Conservation (phyloP, 2,888 invertebrate genomes). For the Syrphus vitripennis region DNA sequence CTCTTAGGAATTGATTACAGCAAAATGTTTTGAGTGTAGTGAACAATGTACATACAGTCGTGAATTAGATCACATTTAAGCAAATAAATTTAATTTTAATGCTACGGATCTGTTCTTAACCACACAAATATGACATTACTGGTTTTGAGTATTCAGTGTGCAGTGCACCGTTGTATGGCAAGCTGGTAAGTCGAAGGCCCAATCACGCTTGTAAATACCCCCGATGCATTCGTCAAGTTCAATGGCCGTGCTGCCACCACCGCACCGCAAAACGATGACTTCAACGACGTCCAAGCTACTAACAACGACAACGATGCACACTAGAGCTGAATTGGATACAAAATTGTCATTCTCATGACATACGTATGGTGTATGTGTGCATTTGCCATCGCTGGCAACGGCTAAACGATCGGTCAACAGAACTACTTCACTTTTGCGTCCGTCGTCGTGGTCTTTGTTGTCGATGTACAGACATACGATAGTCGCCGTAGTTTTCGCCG, state of each 20-base stretch:
- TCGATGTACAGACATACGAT: constrained; percentile 26
- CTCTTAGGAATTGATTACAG: no score
- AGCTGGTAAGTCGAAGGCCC: constrained; percentile 8
- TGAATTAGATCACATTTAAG: no score
- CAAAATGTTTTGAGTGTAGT: no score
- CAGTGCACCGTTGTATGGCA: not conserved
- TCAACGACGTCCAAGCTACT: not conserved
- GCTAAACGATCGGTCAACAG: constrained; percentile 49
- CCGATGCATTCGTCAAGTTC: constrained; percentile 45
- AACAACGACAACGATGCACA: not conserved
- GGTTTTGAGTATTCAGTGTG: not conserved
- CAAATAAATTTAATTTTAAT: no score
- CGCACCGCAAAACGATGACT: not conserved
- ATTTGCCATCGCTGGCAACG: constrained; percentile 5
- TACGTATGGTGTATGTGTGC: constrained; percentile 9
- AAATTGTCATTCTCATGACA: constrained; percentile 7
- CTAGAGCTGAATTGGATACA: constrained; percentile 5
- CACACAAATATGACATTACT: not conserved
- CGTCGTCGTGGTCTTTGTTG: not conserved
- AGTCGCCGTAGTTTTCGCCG: constrained; percentile 40
- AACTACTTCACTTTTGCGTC: constrained; percentile 9
- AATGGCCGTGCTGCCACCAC: constrained; percentile 34
- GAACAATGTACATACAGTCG: no score
- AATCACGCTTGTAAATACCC: constrained; percentile 13
- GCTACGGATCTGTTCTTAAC: no score